phyloP scores from a whole-genome alignment of 2,797 vertebrate genomes.

The Synanceia verrucosa region DNA sequence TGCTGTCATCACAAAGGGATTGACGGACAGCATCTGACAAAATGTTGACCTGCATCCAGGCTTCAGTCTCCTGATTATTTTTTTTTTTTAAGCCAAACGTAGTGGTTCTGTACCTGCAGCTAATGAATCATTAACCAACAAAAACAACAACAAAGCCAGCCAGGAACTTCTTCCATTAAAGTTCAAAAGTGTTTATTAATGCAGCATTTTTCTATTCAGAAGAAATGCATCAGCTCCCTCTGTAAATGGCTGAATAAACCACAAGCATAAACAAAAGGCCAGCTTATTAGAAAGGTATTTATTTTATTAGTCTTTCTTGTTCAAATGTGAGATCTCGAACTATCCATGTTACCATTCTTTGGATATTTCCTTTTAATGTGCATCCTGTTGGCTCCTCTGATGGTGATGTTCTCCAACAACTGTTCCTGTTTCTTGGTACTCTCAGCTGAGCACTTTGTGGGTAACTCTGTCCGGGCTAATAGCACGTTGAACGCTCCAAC shows the following conservation, averaged over 20 bases:
- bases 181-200: background rate
- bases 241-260: background rate
- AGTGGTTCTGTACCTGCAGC: slow-evolving; percentile 12
- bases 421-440: background rate
- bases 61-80: background rate
- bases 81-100: slow-evolving; percentile 13
- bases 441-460: slow-evolving; percentile 20
- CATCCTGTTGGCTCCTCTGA: background rate
- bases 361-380: background rate
- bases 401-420: background rate
- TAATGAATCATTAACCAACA: slow-evolving; percentile 25
- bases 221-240: background rate
- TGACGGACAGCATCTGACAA: slow-evolving; percentile 48
- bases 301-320: background rate
- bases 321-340: background rate
- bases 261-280: background rate
- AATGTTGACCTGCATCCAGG: slow-evolving; percentile 31
- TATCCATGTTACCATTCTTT: background rate
- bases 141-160: slow-evolving; percentile 7
- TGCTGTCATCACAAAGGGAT: slow-evolving; percentile 1
- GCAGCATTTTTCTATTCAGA: background rate
- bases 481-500: background rate
- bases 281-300: background rate
- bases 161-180: background rate
- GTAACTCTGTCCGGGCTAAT: slow-evolving; percentile 4